A percentile compares a stretch with the other conserved stretches of the same genome.
Conservation (phyloP, 2,797 vertebrate species). For the Notamacropus eugenii region DNA sequence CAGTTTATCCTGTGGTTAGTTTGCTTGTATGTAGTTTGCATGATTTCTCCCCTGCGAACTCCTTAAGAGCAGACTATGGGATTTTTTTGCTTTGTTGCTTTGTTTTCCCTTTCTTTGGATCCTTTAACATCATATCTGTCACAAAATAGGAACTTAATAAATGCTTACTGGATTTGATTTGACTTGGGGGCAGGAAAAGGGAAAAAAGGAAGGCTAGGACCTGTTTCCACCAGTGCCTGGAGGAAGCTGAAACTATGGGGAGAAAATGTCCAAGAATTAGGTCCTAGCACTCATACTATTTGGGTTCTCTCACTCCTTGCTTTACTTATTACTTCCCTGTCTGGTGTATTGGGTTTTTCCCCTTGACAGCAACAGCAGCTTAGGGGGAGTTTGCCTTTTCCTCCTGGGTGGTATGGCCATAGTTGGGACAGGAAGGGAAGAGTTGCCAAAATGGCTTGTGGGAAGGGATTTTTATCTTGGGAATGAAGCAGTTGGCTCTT, state of each 20-base stretch:
- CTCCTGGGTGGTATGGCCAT: not conserved
- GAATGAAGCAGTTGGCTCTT: not conserved
- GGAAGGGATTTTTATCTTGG: not conserved
- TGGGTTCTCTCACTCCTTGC: not conserved
- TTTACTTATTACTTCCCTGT: not conserved
- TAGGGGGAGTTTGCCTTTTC: not conserved
- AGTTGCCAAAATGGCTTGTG: not conserved
- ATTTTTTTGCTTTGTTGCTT: not conserved
- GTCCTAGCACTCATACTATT: not conserved
- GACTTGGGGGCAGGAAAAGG: not conserved
- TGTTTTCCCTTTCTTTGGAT: not conserved
- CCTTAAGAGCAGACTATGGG: not conserved
- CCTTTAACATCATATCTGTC: not conserved
- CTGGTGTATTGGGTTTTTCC: not conserved
- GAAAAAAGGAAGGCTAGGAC: not conserved
- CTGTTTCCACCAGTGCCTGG: not conserved
- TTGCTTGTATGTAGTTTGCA: not conserved
- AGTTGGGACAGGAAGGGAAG: not conserved
- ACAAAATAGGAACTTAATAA: fast-evolving
- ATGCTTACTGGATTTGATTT: not conserved
- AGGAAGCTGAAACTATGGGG: not conserved
- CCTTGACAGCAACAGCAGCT: not conserved
- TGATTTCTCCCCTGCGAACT: not conserved
- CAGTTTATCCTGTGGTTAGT: not conserved
- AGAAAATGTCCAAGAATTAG: not conserved